These are phyloP conservation scores for Habroteleia sp. DNA, from an alignment of 2,888 invertebrate species.

Conservation along the genomic window DNA sequence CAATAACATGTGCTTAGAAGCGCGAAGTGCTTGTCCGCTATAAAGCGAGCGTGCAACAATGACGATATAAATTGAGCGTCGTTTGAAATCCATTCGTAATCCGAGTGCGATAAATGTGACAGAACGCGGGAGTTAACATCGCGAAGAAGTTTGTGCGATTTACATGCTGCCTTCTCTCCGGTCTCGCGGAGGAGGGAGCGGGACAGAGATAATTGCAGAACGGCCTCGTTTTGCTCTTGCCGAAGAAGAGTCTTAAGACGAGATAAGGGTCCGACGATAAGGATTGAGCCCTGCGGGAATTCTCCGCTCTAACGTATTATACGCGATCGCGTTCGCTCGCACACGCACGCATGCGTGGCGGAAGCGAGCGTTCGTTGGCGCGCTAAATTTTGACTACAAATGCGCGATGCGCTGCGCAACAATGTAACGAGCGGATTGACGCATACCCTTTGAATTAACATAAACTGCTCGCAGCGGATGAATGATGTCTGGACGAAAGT, in stretches of 20 bases:
- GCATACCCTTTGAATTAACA: constrained; percentile 69
- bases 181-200: constrained; percentile 39
- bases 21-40: constrained; percentile 1
- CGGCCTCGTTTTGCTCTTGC: constrained; percentile 74
- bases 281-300: constrained; percentile 79
- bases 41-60: constrained; percentile 34
- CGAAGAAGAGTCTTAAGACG: constrained; percentile 75
- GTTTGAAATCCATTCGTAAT: constrained; percentile 55
- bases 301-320: constrained; percentile 71
- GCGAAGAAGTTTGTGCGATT: constrained; percentile 52
- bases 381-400: constrained; percentile 38
- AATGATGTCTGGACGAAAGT: constrained; percentile 70
- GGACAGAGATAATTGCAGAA: constrained; percentile 78
- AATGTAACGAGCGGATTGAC: constrained; percentile 57
- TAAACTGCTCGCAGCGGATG: constrained; percentile 70
- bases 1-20: constrained; percentile 8
- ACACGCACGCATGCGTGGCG: constrained; percentile 29
- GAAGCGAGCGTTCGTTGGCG: constrained; percentile 16
- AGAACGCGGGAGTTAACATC: constrained; percentile 62
- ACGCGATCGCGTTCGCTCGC: constrained; percentile 42
- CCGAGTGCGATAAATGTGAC: constrained; percentile 59
- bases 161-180: constrained; percentile 30
- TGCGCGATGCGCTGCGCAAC: constrained; percentile 29
- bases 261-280: constrained; percentile 80
- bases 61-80: constrained; percentile 47